Evolutionary conservation across 1,140 invertebrate genomes (phyloP).

Genomic region (Drosophila littoralis): DNA sequence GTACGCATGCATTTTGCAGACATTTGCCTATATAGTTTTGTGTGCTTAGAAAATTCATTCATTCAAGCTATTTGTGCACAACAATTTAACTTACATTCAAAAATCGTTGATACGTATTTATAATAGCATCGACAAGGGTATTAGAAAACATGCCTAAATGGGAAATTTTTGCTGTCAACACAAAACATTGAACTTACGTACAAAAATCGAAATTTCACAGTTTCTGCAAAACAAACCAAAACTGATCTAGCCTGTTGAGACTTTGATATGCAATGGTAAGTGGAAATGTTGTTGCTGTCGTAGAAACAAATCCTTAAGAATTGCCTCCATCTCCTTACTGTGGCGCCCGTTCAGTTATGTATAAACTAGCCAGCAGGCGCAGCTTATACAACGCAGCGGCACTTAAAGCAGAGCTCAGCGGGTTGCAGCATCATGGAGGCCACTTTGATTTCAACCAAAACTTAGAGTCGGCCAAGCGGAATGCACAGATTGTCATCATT

Average conservation of each 20-base stretch:
- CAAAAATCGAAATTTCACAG: conserved; percentile 22
- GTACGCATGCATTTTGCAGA: not conserved
- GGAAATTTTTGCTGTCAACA: conserved; percentile 7
- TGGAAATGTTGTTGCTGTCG: not conserved
- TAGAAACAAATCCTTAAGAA: not conserved
- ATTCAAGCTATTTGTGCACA: not conserved
- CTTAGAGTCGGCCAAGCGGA: conserved; percentile 53
- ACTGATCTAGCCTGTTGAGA: not conserved
- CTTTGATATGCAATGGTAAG: conserved; percentile 69
- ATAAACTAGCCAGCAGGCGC: conserved; percentile 60
- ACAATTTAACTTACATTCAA: too few relatives aligned
- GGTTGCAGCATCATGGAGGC: conserved; percentile 22
- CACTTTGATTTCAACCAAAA: conserved; percentile 32
- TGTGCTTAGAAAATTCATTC: too few relatives aligned
- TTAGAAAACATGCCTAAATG: conserved; percentile 6
- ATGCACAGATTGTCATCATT: conserved; percentile 89
- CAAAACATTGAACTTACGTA: conserved; percentile 1
- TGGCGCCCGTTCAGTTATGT: conserved; percentile 35
- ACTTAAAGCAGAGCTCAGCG: conserved; percentile 55
- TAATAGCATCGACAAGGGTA: not conserved
- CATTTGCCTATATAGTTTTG: not conserved
- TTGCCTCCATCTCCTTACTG: not conserved
- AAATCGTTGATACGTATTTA: not conserved
- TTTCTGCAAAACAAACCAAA: conserved; percentile 6
- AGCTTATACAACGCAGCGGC: conserved; percentile 71